A percentile compares a stretch with the other conserved stretches of the same genome.
Evolutionary conservation across 2,113 vertebrate species (phyloP).

Genomic region (Muntiacus reevesi): DNA sequence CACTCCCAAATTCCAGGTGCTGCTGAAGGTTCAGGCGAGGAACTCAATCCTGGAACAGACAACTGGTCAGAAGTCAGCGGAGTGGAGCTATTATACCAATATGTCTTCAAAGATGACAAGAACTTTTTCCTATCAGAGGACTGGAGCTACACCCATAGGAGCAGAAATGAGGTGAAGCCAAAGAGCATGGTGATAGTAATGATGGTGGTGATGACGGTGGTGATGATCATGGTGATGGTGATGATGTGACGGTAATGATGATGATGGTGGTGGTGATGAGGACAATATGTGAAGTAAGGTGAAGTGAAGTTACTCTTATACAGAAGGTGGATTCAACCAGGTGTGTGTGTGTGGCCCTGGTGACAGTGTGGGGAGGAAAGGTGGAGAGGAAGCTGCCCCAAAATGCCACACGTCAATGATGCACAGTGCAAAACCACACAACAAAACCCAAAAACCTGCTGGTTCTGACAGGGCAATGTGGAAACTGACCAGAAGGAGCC

Average conservation of each 20-base stretch:
- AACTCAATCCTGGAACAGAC: neutral
- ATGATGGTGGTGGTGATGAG: neutral
- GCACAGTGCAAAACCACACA: neutral
- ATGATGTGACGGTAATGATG: accelerated
- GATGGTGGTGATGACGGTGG: accelerated
- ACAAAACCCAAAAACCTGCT: neutral
- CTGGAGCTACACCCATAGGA: neutral
- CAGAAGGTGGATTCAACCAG: neutral
- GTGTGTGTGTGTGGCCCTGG: neutral
- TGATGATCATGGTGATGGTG: neutral
- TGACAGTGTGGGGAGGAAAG: neutral
- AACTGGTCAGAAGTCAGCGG: neutral
- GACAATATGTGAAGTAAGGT: neutral
- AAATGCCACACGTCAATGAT: accelerated
- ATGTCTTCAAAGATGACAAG: neutral
- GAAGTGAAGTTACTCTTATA: neutral
- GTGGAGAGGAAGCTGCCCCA: neutral
- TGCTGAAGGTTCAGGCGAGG: neutral
- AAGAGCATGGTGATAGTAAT: neutral
- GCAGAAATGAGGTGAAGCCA: neutral
- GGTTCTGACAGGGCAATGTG: neutral
- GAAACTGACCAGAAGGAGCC: neutral
- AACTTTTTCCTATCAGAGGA: neutral
- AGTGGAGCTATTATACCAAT: neutral
- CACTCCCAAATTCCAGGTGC: neutral